Evolutionary conservation across 2,888 invertebrate species (phyloP), one percentile per base, ranked within the genome.

Genomic region (Caenorhabditis sp.): DNA sequence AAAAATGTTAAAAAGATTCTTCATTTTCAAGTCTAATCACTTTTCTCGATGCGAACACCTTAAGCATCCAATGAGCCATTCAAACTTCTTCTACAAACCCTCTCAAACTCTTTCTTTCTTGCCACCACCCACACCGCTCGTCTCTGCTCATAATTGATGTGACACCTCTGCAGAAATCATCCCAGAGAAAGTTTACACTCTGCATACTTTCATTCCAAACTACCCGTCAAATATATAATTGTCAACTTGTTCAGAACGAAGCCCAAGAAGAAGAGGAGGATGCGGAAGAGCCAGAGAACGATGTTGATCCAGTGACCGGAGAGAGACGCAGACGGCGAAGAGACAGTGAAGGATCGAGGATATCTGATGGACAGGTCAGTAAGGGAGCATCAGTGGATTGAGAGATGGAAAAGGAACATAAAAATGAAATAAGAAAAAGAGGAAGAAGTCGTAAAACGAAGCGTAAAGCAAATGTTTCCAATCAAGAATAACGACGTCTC

Each of bases 351-450:
- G 58, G 86, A 80, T 68, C 74, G 68, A 49, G 84, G 74, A 54
- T 79, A 59, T 66, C 87, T 2, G 66, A 80, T 49, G 85, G 86
- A 47, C 86, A 87, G 80, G 87, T 87, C 47, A 56, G 75, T 58
- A 14, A 0, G 44, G 41, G 16, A 58, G 14, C n/a, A 58, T n/a
- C 19, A 58, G 14, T 10, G 38, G 8, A 31, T n/a, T 2, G 31
- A 35, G 54, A 35, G 10, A 4, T 6, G 6, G 16, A 44, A 63
- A 63, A 63, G 2, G n/a, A 8, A 44, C 44, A 26, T 44, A 28
- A 63, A 38, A 69, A 35, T 14, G 16, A 47, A 24, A 24, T 19
- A 47, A 47, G 47, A 47, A 54, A 38, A 38, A 38, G 51, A 51
- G n/a, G 12, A 47, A 44, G 47, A 58, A 44, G 58, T 61, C 72